phyloP scores from a whole-genome alignment of 2,888 invertebrate genomes.

The Baccha elongata region DNA sequence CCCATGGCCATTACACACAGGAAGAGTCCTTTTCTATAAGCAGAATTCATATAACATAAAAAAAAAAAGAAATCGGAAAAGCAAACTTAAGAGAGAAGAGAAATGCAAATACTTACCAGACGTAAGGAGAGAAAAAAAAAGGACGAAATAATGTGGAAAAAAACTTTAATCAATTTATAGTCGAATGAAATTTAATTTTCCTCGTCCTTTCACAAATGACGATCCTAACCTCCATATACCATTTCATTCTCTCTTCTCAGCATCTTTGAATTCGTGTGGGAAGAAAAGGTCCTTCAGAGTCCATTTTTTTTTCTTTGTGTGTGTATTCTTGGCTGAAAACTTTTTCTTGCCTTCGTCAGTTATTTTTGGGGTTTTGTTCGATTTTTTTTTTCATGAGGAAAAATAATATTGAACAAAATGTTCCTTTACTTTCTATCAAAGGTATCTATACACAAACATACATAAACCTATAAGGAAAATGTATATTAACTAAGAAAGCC shows the following conservation, averaged over 20 bases:
- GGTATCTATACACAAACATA: constrained; percentile 8
- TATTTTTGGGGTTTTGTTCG: constrained; percentile 36
- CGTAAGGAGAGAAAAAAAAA: background rate
- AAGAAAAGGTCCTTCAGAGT: constrained; percentile 54
- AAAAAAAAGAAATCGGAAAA: background rate
- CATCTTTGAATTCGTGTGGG: constrained; percentile 7
- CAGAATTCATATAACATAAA: background rate
- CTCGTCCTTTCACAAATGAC: constrained; percentile 55
- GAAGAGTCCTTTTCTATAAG: constrained; percentile 20
- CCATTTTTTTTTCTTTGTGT: constrained; percentile 14
- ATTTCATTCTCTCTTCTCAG: background rate
- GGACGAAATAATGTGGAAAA: constrained; percentile 14
- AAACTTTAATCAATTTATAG: constrained; percentile 67
- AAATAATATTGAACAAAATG: constrained; percentile 3
- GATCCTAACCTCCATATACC: constrained; percentile 16
- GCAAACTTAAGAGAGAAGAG: background rate
- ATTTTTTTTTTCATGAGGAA: constrained; percentile 23
- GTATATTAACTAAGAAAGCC: constrained; percentile 37
- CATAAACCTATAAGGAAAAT: constrained; percentile 5
- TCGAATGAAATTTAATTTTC: constrained; percentile 70
- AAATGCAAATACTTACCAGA: constrained; percentile 54
- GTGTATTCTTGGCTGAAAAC: constrained; percentile 27
- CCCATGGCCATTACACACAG: constrained; percentile 54
- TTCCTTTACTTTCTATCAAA: constrained; percentile 35
- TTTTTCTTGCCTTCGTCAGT: constrained; percentile 35